Evolutionary conservation across 2,888 invertebrate genomes (phyloP).

Genomic region (Monochamus alternatus): DNA sequence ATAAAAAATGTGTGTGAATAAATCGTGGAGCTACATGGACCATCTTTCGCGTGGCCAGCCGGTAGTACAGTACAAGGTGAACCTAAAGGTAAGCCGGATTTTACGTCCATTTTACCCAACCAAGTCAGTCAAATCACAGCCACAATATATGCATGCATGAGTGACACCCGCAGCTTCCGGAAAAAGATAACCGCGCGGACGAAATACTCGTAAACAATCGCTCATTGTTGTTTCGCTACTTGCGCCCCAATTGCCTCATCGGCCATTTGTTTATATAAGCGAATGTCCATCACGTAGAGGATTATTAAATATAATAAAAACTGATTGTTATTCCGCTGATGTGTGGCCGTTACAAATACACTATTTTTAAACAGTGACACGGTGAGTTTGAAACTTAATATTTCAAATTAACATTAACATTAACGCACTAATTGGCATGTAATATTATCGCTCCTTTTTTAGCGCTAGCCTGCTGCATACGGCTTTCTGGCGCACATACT

Average conservation of each 20-base stretch:
- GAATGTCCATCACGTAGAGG: conserved; percentile 27
- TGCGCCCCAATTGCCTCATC: conserved; percentile 9
- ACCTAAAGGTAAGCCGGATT: neutral
- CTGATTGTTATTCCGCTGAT: conserved; percentile 39
- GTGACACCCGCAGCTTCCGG: neutral
- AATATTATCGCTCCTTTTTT: conserved; percentile 16
- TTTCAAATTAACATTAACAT: conserved; percentile 44
- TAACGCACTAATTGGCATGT: conserved; percentile 34
- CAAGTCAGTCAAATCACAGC: neutral
- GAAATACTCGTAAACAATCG: neutral
- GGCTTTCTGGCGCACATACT: neutral
- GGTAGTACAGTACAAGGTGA: neutral
- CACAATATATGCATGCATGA: neutral
- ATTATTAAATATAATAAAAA: conserved; percentile 31
- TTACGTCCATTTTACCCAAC: neutral
- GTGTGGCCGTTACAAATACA: conserved; percentile 45
- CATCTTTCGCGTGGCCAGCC: neutral
- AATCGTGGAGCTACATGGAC: no score
- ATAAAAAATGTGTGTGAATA: no score
- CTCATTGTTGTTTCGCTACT: neutral
- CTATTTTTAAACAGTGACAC: conserved; percentile 54
- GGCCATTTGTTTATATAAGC: neutral
- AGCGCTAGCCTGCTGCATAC: neutral
- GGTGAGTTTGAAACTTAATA: conserved; percentile 42
- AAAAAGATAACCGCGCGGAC: neutral